Evolutionary conservation across 2,113 vertebrate genomes (phyloP).

Genomic region (Papio anubis): DNA sequence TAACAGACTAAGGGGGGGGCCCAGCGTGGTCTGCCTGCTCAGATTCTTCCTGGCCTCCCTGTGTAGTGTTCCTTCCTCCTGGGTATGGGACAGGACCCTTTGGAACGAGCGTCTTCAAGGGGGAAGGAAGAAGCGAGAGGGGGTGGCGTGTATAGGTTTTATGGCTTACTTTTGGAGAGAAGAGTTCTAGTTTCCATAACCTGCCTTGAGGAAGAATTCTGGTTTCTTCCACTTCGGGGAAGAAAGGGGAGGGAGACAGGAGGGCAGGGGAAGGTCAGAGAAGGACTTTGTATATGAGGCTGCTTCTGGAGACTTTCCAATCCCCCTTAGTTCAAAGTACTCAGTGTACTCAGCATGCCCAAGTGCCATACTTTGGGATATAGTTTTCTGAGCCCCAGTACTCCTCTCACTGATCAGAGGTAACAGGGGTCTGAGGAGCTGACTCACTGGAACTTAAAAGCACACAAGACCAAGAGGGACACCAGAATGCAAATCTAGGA

Average conservation of each 20-base stretch:
- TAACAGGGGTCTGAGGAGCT: background rate
- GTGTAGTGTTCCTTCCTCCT: background rate
- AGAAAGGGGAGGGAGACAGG: background rate
- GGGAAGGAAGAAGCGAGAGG: background rate
- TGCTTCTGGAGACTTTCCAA: background rate
- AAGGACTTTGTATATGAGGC: background rate
- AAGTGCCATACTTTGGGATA: background rate
- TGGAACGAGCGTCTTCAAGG: background rate
- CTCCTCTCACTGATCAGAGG: background rate
- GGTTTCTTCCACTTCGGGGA: background rate
- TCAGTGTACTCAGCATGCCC: background rate
- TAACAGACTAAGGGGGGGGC: background rate
- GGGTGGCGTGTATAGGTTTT: background rate
- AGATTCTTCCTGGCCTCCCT: background rate
- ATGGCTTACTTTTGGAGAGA: background rate
- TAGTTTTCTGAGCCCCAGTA: background rate
- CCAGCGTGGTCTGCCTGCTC: background rate
- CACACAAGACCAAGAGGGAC: background rate
- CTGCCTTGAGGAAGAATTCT: background rate
- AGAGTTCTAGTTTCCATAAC: too few relatives aligned
- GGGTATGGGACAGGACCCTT: background rate
- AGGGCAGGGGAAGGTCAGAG: background rate
- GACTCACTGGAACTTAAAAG: background rate
- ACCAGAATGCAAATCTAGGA: background rate
- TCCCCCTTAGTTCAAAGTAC: background rate